Evolutionary conservation across 1,140 invertebrate genomes (phyloP).

Genomic region (Macrosteles quadrilineatus): DNA sequence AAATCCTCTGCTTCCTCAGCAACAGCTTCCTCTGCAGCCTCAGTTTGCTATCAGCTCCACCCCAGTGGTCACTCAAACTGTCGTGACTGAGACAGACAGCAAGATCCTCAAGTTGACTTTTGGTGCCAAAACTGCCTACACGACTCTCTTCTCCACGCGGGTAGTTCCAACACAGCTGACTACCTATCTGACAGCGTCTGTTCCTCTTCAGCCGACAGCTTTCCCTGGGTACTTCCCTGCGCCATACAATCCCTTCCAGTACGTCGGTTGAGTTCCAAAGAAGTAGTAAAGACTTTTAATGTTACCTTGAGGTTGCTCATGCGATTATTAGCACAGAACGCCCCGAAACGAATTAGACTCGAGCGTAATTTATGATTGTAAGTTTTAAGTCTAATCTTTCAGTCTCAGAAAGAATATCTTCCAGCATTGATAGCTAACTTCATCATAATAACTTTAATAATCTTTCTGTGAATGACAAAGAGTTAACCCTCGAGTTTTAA

Average conservation of each 20-base stretch:
- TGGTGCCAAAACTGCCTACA: constrained; percentile 84
- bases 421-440: no score
- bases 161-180: constrained; percentile 82
- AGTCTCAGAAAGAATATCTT: no score
- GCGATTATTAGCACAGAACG: no score
- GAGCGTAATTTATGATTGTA: no score
- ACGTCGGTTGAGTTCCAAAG: constrained; percentile 61
- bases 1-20: constrained; percentile 53
- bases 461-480: no score
- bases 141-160: constrained; percentile 80
- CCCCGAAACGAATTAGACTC: no score
- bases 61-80: constrained; percentile 74
- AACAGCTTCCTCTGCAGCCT: constrained; percentile 57
- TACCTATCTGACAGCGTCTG: constrained; percentile 74
- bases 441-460: no score
- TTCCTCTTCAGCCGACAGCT: constrained; percentile 69
- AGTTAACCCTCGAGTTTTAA: no score
- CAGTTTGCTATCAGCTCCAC: constrained; percentile 80
- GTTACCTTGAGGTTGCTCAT: no score
- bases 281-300: background rate
- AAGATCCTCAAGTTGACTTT: constrained; percentile 84
- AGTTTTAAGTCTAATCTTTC: no score
- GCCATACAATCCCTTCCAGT: constrained; percentile 67
- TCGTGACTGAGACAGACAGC: constrained; percentile 77
- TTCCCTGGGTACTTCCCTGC: constrained; percentile 73